Evolutionary conservation across 2,888 invertebrate species (phyloP), one percentile per base, ranked within the genome.

Genomic region (Ichneumon xanthorius): DNA sequence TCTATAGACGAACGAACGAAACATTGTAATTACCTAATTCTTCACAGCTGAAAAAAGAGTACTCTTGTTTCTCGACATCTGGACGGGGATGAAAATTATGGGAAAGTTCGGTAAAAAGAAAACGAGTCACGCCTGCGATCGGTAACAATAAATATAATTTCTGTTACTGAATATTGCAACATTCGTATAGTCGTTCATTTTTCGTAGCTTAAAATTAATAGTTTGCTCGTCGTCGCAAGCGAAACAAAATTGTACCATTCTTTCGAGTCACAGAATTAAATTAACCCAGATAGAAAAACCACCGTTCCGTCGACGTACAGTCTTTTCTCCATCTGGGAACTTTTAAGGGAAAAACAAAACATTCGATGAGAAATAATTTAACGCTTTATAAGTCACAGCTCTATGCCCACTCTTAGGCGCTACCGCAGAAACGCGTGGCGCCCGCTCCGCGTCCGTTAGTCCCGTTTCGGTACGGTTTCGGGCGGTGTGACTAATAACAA

Each of bases 251-350:
- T 19, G 16, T 45, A 40, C n/a, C 1, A 6, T 79, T 81, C 82
- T 78, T 70, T 85, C 86, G 78, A 82, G 82, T 71, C 67, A 65
- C 82, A 83, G 80, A 87, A 87, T 83, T 73, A 80, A 48, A 77
- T 82, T 79, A 48, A 71, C 53, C 40, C 40, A 40, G 40, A 40
- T 40, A 40, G 40, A 11, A 40, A 40, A 11, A 40, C 40, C 2
- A 40, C 40, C 40, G 40, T 40, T 40, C 11, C 40, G 40, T 11
- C 37, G 37, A 9, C 37, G 7, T 37, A 9, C 9, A 9, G 37
- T 37, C 7, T 40, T 40, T 40, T 9, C 6, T 40, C 2, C 9
- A 40, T 40, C 40, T 40, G 40, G 11, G 11, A 40, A 40, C 40
- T 11, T 33, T 33, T 9, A 30, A 30, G 33, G 16, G 0, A 1